Base-by-base conservation (phyloP, 2,113 vertebrate species). In the Bufo bufo region DNA sequence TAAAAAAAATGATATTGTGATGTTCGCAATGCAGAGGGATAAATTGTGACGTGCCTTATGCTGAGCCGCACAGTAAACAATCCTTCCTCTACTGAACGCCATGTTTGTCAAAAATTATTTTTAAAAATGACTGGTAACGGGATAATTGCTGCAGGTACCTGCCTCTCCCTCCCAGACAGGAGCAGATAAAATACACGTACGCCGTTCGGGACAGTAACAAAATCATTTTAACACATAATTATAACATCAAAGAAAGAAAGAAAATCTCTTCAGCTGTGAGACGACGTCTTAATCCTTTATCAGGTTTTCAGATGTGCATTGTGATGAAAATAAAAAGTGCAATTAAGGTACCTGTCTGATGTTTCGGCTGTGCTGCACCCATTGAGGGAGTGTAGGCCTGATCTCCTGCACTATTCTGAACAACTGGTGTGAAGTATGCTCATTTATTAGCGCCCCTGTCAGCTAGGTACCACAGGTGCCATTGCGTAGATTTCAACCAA, bases 181-280 rank as follows among this genome's bases (percentile, higher is more conserved):
- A 83, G 71, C 54, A 77, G 58, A 61, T 65, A 87, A 88, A 83
- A 88, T 84, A 84, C 20, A 33, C 3, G 6, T n/a, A 63, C 66
- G 58, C 80, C 65, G 80, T 49, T 69, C 75, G n/a, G 66, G 86
- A 83, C 69, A 77, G 66, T 49, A 88, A 77, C 69, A 63, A 75
- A 88, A 88, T 88, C 56, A 83, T 72, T 88, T 77, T 69, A 84
- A 49, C 54, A 61, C 87, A 65, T 88, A 66, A 88, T 88, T 88
- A 88, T 88, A 83, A 77, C 87, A 83, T 88, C 80, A 88, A 88
- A 88, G 80, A 65, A 23, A 23, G 17, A 77, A 82, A 87, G 71
- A 77, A 82, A 83, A 52, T 83, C 20, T 83, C 59, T 88, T 88
- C 69, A 52, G 43, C 50, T 74, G 79, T 50, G 58, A 75, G 71